These are phyloP conservation scores for Prunella fulvescens DNA, from an alignment of 2,113 vertebrate species.

Conservation along the genomic window DNA sequence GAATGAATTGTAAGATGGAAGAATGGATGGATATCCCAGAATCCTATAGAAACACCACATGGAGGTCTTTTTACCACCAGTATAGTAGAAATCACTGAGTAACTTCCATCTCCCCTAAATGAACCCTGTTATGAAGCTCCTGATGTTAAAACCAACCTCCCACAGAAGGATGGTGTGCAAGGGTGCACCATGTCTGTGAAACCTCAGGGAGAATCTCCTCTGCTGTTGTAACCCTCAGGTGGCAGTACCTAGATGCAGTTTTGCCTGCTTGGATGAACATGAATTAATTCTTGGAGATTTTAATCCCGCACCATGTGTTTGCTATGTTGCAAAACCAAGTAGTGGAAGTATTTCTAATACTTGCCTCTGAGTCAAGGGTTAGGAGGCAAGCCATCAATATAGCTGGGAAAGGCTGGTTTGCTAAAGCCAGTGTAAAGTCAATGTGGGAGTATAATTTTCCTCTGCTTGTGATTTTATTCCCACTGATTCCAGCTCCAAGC, in stretches of 20 bases:
- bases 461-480: conserved; percentile 4
- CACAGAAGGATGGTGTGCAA: not conserved
- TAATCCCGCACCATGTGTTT: not conserved
- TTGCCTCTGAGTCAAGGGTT: not conserved
- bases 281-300: not conserved
- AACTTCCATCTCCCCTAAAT: not conserved
- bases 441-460: not conserved
- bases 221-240: not conserved
- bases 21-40: not conserved
- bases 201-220: not conserved
- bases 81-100: not conserved
- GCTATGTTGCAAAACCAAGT: not conserved
- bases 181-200: fast-evolving
- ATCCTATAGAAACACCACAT: not conserved
- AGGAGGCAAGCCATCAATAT: not conserved
- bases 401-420: not conserved
- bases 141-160: not conserved
- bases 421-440: not conserved
- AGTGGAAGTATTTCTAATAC: not conserved
- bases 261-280: not conserved
- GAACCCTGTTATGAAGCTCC: not conserved
- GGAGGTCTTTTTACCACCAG: not conserved
- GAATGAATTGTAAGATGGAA: not conserved
- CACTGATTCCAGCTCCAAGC: not conserved
- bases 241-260: not conserved